Percentiles rank a stretch among this genome's conserved stretches.
Conservation (phyloP, 2,888 invertebrate species). For the Plebejus argus region DNA sequence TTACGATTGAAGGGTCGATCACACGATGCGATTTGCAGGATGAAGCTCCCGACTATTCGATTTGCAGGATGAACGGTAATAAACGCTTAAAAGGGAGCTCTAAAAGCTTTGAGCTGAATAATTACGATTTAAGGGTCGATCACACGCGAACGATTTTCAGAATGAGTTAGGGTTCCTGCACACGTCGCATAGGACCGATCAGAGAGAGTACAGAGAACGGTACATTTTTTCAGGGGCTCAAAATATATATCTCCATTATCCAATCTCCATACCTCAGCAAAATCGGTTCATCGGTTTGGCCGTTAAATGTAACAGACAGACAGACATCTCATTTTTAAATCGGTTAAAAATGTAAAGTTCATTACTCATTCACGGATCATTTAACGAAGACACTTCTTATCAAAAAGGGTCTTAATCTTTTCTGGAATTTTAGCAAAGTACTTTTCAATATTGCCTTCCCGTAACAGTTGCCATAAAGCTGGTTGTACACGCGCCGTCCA, state of each 20-base stretch:
- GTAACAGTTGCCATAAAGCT: neutral
- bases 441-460: slow-evolving; percentile 5
- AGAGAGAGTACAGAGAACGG: too few relatives aligned
- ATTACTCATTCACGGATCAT: slow-evolving; percentile 15
- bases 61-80: too few relatives aligned
- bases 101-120: slow-evolving; percentile 4
- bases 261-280: too few relatives aligned
- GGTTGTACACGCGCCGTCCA: neutral
- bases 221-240: too few relatives aligned
- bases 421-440: neutral
- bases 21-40: neutral
- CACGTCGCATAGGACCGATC: too few relatives aligned
- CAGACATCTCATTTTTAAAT: neutral
- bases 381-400: slow-evolving; percentile 10
- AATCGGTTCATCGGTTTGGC: too few relatives aligned
- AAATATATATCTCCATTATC: too few relatives aligned
- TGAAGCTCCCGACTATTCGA: too few relatives aligned
- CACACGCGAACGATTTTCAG: neutral
- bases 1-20: neutral
- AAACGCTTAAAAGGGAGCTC: too few relatives aligned
- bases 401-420: neutral
- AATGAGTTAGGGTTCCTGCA: too few relatives aligned
- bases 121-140: slow-evolving; percentile 3
- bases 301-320: too few relatives aligned
- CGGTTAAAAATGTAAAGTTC: neutral